phyloP scores from a whole-genome alignment of 2,113 vertebrate genomes.

The Gobius niger region DNA sequence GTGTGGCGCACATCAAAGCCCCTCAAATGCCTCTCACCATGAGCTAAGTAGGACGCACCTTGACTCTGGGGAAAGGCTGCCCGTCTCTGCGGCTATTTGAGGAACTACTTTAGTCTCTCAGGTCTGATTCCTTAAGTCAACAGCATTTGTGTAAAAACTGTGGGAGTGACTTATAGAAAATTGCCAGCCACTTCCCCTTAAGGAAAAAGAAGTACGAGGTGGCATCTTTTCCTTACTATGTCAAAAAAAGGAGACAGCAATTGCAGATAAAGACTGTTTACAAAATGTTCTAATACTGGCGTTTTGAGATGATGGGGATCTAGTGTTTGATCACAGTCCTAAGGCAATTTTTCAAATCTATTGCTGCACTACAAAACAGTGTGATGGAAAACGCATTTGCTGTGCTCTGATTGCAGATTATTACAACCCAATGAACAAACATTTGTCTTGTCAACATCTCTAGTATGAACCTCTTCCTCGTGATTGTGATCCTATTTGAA shows the following conservation, averaged over 20 bases:
- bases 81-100: constrained; percentile 53
- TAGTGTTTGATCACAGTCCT: constrained; percentile 69
- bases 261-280: constrained; percentile 73
- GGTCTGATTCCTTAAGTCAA: constrained; percentile 52
- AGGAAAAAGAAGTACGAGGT: constrained; percentile 22
- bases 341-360: constrained; percentile 68
- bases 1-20: constrained; percentile 38
- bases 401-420: constrained; percentile 73
- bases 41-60: constrained; percentile 51
- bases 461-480: constrained; percentile 55
- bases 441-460: constrained; percentile 74
- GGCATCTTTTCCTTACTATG: constrained; percentile 45
- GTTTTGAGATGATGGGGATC: constrained; percentile 64
- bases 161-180: constrained; percentile 35
- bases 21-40: constrained; percentile 29
- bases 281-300: constrained; percentile 65
- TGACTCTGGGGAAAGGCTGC: constrained; percentile 47
- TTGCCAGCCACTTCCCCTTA: constrained; percentile 30
- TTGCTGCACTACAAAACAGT: constrained; percentile 61
- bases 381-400: constrained; percentile 68
- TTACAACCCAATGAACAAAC: constrained; percentile 72
- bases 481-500: constrained; percentile 61
- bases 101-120: constrained; percentile 42
- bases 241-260: constrained; percentile 48
- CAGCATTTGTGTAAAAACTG: constrained; percentile 46